Evolutionary conservation across 2,888 invertebrate species (phyloP), one percentile per base, ranked within the genome.

Genomic region (Sinodicranocentrus sp.): DNA sequence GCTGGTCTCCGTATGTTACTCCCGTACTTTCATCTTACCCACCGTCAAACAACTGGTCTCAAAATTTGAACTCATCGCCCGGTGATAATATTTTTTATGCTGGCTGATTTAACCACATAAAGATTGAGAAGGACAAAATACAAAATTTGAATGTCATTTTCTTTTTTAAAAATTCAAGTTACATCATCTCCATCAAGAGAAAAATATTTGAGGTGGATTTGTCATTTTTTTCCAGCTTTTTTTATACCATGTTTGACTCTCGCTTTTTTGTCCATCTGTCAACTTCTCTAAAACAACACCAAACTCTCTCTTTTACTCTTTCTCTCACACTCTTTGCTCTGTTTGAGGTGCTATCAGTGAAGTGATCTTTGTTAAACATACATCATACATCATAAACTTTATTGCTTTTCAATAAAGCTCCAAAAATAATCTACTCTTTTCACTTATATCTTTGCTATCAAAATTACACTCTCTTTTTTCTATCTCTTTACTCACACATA

Each of bases 1-100:
- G 86, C 87, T 85, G 82, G 73, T 80, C 84, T 85, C 87, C 87
- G 85, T 86, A 84, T 85, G 85, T 84, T 82, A 82, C 77, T 82
- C 83, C 52, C 82, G 78, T 83, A 76, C 76, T 76, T 79, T 77
- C 77, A 77, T 77, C 72, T 83, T 77, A 72, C 83, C 83, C 83
- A 83, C 76, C 83, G 77, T 77, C 77, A 77, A 83, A 77, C 72
- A 83, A 73, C 80, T 84, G 73, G 71, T 78, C 82, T 85, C 82
- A 71, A 73, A 85, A 82, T 84, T 84, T 76, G 73, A 80, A 84
- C 80, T 76, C 75, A 84, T 84, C 80, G 59, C 80, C 75, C 80
- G 80, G 84, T 84, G 84, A 84, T 84, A 72, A 80, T 59, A 76
- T 76, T 76, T 73, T 63, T 33, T 28, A 61, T 61, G 61, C 63